phyloP scores from a whole-genome alignment of 2,888 invertebrate genomes.

The Molorchus minor region DNA sequence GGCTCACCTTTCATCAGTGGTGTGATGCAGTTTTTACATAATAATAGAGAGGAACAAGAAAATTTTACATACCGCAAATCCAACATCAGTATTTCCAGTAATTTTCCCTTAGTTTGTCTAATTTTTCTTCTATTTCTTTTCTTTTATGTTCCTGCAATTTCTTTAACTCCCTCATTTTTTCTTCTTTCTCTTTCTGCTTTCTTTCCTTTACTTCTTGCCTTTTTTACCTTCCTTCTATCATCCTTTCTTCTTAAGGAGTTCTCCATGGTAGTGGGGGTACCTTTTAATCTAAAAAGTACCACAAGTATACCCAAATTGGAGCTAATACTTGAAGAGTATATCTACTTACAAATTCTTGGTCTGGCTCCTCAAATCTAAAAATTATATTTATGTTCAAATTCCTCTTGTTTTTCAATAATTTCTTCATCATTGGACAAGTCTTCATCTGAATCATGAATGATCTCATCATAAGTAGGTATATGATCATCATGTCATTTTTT shows the following conservation, averaged over 20 bases:
- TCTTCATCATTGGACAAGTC: slow-evolving; percentile 81
- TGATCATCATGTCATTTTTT: slow-evolving; percentile 63
- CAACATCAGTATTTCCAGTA: slow-evolving; percentile 81
- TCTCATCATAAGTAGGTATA: slow-evolving; percentile 73
- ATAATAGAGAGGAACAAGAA: slow-evolving; percentile 9
- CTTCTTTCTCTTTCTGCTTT: slow-evolving; percentile 80
- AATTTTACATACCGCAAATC: slow-evolving; percentile 66
- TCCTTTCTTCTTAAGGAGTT: slow-evolving; percentile 81
- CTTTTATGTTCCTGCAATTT: slow-evolving; percentile 86
- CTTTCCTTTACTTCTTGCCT: slow-evolving; percentile 78
- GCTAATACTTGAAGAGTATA: neutral
- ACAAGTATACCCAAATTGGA: neutral
- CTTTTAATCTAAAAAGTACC: slow-evolving; percentile 74
- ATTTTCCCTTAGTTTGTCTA: slow-evolving; percentile 86
- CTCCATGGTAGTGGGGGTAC: slow-evolving; percentile 89
- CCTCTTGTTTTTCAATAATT: slow-evolving; percentile 81
- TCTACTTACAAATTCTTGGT: slow-evolving; percentile 81
- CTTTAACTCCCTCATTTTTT: slow-evolving; percentile 87
- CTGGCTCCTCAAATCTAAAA: slow-evolving; percentile 97
- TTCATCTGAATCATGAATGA: slow-evolving; percentile 69
- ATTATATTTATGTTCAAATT: slow-evolving; percentile 95
- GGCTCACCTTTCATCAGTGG: too few relatives aligned
- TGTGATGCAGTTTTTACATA: too few relatives aligned
- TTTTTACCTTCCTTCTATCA: slow-evolving; percentile 79
- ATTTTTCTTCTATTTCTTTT: slow-evolving; percentile 89